phyloP scores from a whole-genome alignment of 2,113 vertebrate genomes.

The Chlorodrepanis virens region DNA sequence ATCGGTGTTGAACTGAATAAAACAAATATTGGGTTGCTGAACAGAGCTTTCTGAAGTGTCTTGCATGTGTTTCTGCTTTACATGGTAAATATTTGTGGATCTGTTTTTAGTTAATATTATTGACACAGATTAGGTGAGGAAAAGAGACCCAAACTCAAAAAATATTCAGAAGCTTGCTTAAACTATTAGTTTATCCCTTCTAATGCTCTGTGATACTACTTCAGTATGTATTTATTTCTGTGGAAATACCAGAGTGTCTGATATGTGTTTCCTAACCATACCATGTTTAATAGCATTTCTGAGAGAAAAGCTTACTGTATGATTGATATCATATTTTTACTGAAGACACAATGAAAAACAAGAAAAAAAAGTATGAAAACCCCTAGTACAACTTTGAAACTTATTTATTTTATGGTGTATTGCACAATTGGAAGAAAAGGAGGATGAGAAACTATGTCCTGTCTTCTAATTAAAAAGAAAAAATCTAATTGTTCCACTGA shows the following conservation, averaged over 20 bases:
- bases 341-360: background rate
- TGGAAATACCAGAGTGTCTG: conserved; percentile 40
- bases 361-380: background rate
- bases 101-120: conserved; percentile 58
- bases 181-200: conserved; percentile 61
- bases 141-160: conserved; percentile 42
- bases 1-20: conserved; percentile 53
- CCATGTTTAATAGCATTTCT: background rate
- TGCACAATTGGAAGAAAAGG: background rate
- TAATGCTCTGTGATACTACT: conserved; percentile 50
- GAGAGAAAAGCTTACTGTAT: background rate
- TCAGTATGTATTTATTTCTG: conserved; percentile 47
- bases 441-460: background rate
- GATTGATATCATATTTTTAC: background rate
- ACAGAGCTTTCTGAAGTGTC: conserved; percentile 28
- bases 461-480: background rate
- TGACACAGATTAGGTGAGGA: conserved; percentile 53
- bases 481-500: background rate
- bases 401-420: background rate
- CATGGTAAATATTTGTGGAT: conserved; percentile 45
- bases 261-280: conserved; percentile 2
- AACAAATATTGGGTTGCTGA: conserved; percentile 52
- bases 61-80: conserved; percentile 63
- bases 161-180: conserved; percentile 62
- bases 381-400: background rate